These are phyloP conservation scores for Glossophaga mutica DNA, from an alignment of 2,797 vertebrate species.

Conservation along the genomic window DNA sequence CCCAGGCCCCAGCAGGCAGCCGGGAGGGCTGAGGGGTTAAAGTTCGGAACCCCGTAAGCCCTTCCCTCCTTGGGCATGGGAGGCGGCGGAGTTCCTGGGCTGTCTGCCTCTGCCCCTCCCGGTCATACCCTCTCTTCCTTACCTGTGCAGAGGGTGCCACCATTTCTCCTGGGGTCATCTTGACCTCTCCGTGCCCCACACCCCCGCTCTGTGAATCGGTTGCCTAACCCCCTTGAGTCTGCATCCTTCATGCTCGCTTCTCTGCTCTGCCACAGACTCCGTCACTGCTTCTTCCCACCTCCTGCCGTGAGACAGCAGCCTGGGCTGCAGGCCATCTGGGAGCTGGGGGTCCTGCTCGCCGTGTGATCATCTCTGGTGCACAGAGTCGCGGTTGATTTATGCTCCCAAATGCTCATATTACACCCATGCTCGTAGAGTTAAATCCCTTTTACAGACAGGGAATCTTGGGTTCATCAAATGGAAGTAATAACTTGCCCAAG, in stretches of 20 bases:
- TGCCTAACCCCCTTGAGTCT: not conserved
- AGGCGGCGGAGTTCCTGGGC: not conserved
- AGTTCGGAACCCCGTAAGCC: not conserved
- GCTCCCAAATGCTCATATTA: not conserved
- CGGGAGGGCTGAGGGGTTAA: not conserved
- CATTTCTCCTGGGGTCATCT: not conserved
- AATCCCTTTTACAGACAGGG: not conserved
- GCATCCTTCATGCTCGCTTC: not conserved
- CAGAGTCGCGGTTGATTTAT: not conserved
- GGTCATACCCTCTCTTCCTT: fast-evolving
- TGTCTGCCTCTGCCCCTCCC: no score
- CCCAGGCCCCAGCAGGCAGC: not conserved
- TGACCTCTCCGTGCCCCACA: fast-evolving
- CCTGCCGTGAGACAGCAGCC: not conserved
- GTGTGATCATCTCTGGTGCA: not conserved
- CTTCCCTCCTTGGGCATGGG: not conserved
- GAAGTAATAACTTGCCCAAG: not conserved
- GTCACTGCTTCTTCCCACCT: not conserved
- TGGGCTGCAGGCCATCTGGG: not conserved
- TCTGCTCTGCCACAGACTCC: not conserved
- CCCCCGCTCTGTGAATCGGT: not conserved
- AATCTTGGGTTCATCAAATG: not conserved
- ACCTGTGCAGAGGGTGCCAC: no score
- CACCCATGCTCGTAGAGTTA: no score
- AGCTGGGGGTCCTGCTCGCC: not conserved